Conservation (phyloP, 2,888 invertebrate species). For the Callinectes sapidus region DNA sequence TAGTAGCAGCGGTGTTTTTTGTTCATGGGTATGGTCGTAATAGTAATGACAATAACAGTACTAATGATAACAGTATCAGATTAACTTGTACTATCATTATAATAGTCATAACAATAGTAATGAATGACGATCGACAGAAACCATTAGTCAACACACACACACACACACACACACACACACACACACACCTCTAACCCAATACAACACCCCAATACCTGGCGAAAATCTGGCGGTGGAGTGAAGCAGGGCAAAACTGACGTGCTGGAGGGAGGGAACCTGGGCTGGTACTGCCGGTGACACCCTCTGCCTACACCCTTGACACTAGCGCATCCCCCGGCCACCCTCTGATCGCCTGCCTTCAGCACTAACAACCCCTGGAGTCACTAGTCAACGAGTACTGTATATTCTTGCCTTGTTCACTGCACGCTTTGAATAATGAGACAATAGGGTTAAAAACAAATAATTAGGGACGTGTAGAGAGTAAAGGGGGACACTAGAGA, state of each 20-base stretch:
- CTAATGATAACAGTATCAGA: not conserved
- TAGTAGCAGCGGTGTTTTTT: not conserved
- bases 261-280: slow-evolving; percentile 28
- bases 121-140: not conserved
- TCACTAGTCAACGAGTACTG: not conserved
- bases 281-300: slow-evolving; percentile 9
- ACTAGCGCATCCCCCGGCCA: not conserved
- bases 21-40: not conserved
- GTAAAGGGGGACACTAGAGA: not conserved
- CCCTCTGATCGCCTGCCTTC: not conserved
- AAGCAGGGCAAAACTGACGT: not conserved
- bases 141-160: not conserved
- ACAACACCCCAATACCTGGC: not conserved
- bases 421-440: not conserved
- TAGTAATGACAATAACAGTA: not conserved
- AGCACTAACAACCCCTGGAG: not conserved
- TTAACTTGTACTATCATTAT: too few relatives aligned
- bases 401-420: not conserved
- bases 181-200: not conserved
- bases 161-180: not conserved
- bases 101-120: not conserved
- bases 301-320: not conserved
- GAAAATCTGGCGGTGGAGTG: not conserved
- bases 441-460: too few relatives aligned
- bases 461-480: not conserved